These are phyloP conservation scores for Apamea epomidion DNA, from an alignment of 2,888 invertebrate genomes.

Conservation along the genomic window DNA sequence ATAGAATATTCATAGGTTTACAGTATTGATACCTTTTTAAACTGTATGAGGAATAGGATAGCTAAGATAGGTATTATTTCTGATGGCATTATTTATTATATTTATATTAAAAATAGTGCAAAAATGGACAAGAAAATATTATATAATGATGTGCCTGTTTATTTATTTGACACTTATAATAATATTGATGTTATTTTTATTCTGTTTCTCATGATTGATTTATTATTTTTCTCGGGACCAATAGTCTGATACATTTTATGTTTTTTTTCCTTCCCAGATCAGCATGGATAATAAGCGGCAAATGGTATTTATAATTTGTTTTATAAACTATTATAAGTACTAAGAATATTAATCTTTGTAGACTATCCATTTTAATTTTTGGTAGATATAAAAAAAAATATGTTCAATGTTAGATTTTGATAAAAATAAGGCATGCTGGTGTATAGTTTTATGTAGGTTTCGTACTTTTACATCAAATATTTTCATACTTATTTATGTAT, in stretches of 20 bases:
- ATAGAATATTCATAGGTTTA: not conserved
- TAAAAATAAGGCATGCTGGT: conserved; percentile 47
- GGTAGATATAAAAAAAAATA: conserved; percentile 24
- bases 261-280: conserved; percentile 70
- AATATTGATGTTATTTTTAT: conserved; percentile 9
- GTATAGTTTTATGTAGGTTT: conserved; percentile 40
- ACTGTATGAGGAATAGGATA: not conserved
- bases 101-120: conserved; percentile 8
- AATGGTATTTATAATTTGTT: conserved; percentile 71
- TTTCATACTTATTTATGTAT: conserved; percentile 13
- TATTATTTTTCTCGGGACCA: conserved; percentile 43
- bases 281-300: conserved; percentile 70
- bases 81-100: not conserved
- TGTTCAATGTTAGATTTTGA: conserved; percentile 27
- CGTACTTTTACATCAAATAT: not conserved
- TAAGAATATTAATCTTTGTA: conserved; percentile 52
- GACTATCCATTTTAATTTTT: conserved; percentile 46
- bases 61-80: not conserved
- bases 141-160: conserved; percentile 12
- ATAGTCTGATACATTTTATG: conserved; percentile 67
- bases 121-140: conserved; percentile 11
- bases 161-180: conserved; percentile 3
- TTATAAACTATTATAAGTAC: conserved; percentile 71
- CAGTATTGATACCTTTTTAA: not conserved
- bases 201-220: conserved; percentile 30